These are phyloP conservation scores for Myotis pilosus DNA, from an alignment of 2,797 vertebrate species.

Conservation along the genomic window DNA sequence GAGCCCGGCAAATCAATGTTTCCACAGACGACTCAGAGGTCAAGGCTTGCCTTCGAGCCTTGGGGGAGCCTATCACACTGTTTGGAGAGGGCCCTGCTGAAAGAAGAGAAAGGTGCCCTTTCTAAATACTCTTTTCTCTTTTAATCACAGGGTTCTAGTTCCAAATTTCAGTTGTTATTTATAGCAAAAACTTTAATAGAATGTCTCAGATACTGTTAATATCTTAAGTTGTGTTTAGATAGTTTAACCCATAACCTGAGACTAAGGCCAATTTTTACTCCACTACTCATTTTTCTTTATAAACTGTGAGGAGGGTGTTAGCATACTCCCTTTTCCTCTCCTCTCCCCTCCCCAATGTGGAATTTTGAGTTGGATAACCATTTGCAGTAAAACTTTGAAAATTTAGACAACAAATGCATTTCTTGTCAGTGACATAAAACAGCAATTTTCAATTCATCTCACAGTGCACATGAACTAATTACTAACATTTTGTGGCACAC, in stretches of 20 bases:
- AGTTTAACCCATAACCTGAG: not conserved
- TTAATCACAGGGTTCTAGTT: not conserved
- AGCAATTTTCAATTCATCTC: not conserved
- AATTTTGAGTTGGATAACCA: not conserved
- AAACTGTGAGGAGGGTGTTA: not conserved
- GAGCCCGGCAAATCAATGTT: conserved; percentile 95
- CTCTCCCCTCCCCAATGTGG: not conserved
- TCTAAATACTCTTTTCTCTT: not conserved
- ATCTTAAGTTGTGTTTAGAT: conserved; percentile 1
- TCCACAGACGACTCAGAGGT: conserved; percentile 97
- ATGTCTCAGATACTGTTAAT: not conserved
- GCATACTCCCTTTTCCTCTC: not conserved
- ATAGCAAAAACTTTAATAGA: not conserved
- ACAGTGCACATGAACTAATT: not conserved
- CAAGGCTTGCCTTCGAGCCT: conserved; percentile 93
- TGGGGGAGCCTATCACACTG: conserved; percentile 94
- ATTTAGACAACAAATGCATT: not conserved
- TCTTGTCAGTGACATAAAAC: not conserved
- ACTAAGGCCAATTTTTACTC: not conserved
- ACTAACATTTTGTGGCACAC: not conserved
- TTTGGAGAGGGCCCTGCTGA: conserved; percentile 97
- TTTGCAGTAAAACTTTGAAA: conserved; percentile 8
- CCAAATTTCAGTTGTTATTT: not conserved
- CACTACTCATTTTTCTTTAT: conserved; percentile 12
- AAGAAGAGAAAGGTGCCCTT: conserved; percentile 91